Percentiles rank a stretch among this genome's conserved stretches.
Conservation (phyloP, 2,888 invertebrate species). For the Yponomeuta cagnagella region DNA sequence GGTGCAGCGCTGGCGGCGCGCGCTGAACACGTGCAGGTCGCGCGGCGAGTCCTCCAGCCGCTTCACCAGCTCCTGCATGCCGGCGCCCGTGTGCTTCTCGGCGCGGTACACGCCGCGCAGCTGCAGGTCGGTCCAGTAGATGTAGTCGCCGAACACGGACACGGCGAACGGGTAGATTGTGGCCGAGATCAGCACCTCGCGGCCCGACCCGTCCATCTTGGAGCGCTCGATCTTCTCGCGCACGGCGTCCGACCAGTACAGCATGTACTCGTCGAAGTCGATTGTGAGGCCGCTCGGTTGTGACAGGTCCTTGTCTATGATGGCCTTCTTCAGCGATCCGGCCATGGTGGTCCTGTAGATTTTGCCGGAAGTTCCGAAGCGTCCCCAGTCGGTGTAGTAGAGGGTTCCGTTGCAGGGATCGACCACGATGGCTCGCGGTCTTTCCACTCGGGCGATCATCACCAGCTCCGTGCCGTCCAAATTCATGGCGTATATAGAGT, state of each 20-base stretch:
- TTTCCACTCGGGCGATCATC: conserved; percentile 94
- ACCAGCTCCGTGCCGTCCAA: conserved; percentile 90
- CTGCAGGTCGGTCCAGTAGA: conserved; percentile 98
- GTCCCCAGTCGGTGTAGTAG: conserved; percentile 97
- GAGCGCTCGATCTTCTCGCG: conserved; percentile 96
- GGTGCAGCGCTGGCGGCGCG: conserved; percentile 84
- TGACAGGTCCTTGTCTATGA: conserved; percentile 92
- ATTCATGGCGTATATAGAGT: conserved; percentile 96
- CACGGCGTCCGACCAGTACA: conserved; percentile 98
- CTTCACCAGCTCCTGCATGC: conserved; percentile 95
- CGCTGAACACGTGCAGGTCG: conserved; percentile 92
- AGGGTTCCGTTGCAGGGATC: conserved; percentile 97
- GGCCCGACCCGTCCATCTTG: conserved; percentile 88
- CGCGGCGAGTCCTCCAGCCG: conserved; percentile 94
- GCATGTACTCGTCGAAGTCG: conserved; percentile 93
- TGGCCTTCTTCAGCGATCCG: conserved; percentile 90
- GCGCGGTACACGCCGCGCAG: conserved; percentile 95
- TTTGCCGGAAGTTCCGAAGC: conserved; percentile 93
- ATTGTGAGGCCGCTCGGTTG: conserved; percentile 97
- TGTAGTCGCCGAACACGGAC: conserved; percentile 91
- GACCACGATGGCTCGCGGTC: conserved; percentile 95
- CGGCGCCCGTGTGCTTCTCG: conserved; percentile 97
- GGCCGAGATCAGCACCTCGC: conserved; percentile 90
- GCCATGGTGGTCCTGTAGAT: conserved; percentile 98
- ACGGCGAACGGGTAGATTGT: conserved; percentile 97